Evolutionary conservation across 2,113 vertebrate genomes (phyloP).

Genomic region (Rallus limicola): DNA sequence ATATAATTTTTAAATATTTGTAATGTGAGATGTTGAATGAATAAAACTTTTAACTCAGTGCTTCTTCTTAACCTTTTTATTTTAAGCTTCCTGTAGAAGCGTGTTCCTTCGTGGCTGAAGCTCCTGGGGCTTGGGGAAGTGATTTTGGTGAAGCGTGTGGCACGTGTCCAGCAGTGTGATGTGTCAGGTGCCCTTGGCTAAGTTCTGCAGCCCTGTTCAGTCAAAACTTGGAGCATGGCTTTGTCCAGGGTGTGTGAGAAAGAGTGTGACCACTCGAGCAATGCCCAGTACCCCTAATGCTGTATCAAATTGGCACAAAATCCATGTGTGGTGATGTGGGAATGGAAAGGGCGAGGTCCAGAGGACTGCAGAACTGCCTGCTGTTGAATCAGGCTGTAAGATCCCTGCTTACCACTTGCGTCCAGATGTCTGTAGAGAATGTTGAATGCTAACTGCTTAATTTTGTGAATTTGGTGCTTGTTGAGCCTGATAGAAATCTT

Average conservation of each 20-base stretch:
- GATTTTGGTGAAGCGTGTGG: not conserved
- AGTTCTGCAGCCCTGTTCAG: not conserved
- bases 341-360: not conserved
- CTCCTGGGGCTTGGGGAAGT: not conserved
- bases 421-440: not conserved
- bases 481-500: not conserved
- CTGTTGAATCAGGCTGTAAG: not conserved
- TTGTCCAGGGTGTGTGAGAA: not conserved
- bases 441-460: not conserved
- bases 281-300: not conserved
- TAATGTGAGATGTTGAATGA: slow-evolving; percentile 99
- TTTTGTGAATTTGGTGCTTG: not conserved
- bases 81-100: not conserved
- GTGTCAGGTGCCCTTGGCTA: not conserved
- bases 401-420: not conserved
- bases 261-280: not conserved
- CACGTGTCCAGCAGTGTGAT: not conserved
- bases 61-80: slow-evolving; percentile 44
- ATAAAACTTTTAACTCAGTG: slow-evolving; percentile 97
- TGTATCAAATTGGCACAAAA: not conserved
- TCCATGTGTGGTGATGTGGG: not conserved
- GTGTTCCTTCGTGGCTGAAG: not conserved
- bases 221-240: not conserved
- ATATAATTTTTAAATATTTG: slow-evolving; percentile 99
- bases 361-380: not conserved